Evolutionary conservation across 2,113 vertebrate genomes (phyloP).

Genomic region (Alethe diademata): DNA sequence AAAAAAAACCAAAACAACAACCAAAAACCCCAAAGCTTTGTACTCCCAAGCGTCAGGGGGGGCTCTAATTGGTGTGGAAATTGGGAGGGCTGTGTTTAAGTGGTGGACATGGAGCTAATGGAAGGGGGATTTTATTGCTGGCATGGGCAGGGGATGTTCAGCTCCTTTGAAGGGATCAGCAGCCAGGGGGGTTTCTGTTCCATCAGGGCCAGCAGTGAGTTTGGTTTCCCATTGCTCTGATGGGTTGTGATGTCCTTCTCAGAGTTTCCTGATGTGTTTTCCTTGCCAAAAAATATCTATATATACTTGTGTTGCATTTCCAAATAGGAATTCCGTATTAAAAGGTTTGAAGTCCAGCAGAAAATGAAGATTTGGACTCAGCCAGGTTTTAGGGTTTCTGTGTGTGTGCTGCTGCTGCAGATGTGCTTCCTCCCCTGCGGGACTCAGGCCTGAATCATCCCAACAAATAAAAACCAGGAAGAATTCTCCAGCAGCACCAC

Average conservation of each 20-base stretch:
- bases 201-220: background rate
- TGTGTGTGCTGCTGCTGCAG: background rate
- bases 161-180: constrained; percentile 34
- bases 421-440: background rate
- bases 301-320: accelerated
- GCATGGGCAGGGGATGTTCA: background rate
- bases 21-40: background rate
- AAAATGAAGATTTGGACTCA: background rate
- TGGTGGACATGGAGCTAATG: background rate
- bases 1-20: background rate
- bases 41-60: background rate
- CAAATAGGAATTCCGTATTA: background rate
- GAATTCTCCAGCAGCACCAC: background rate
- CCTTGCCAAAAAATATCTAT: background rate
- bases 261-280: accelerated
- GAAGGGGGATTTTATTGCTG: background rate
- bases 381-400: background rate
- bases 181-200: background rate
- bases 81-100: background rate
- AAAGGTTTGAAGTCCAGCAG: background rate
- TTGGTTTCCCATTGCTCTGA: background rate
- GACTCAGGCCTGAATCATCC: background rate
- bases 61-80: background rate
- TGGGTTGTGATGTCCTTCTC: accelerated
- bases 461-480: background rate